Conservation (phyloP, 1,140 invertebrate genomes). For the Battus philenor region DNA sequence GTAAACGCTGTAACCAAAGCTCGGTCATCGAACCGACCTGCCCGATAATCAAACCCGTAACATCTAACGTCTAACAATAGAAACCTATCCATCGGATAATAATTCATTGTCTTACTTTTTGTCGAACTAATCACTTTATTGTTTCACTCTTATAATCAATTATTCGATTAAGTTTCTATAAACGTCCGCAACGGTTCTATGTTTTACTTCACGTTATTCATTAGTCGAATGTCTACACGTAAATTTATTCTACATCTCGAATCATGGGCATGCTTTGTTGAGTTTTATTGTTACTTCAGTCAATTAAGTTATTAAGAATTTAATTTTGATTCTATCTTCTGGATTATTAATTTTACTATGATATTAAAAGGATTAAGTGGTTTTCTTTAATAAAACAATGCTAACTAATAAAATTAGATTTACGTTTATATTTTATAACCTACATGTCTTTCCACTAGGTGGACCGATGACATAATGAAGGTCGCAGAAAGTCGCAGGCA, state of each 20-base stretch:
- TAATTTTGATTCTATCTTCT: no score
- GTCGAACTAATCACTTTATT: constrained; percentile 71
- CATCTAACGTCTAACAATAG: constrained; percentile 53
- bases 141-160: constrained; percentile 69
- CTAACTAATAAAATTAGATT: no score
- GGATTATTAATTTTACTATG: no score
- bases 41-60: constrained; percentile 39
- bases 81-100: constrained; percentile 59
- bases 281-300: constrained; percentile 19
- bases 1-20: constrained; percentile 56
- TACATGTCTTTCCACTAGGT: no score
- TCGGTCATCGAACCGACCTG: constrained; percentile 46
- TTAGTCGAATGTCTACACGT: constrained; percentile 35
- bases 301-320: no score
- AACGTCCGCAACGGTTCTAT: constrained; percentile 50
- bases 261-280: constrained; percentile 18
- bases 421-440: no score
- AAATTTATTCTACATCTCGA: constrained; percentile 18
- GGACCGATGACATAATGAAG: no score
- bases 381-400: no score
- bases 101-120: constrained; percentile 71
- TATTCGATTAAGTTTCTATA: constrained; percentile 67
- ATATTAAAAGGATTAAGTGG: no score
- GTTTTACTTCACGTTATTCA: constrained; percentile 49
- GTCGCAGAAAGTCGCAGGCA: no score